Evolutionary conservation across 1,140 invertebrate genomes (phyloP), one percentile per base, ranked within the genome.

Genomic region (Camponotus floridanus): DNA sequence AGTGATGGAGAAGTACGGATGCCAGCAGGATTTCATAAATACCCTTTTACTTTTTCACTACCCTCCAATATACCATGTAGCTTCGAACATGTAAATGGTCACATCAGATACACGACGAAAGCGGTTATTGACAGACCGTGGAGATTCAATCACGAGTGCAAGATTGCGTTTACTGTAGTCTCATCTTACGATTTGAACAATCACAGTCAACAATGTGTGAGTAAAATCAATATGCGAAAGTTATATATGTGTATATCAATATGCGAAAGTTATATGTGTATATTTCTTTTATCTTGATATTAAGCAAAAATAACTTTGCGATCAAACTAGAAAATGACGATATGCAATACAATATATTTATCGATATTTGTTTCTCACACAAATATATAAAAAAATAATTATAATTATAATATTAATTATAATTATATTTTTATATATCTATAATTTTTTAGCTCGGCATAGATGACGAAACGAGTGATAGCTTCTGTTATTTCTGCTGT

Each of bases 401-500:
- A 5, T 51, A 51, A 48, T 48, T 48, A 48, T 15, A 26, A 26
- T 26, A 48, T 48, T 2, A 26, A 26, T 39, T 39, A 5, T 51
- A 51, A 48, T 48, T 48, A 48, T 15, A 48, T 48, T 2, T 48
- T 15, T 48, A 18, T 51, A 51, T 51, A 8, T 51, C 48, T 51
- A 51, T 51, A 15, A 9, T 36, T n/a, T 68, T 31, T 42, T 55
- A 93, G 92, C 0, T 76, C 0, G 86, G 81, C 9, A 59, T 92
- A 36, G 36, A 90, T 2, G 92, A 93, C 8, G 87, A 92, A 18
- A 91, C 96, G 62, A 95, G 95, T 21, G 96, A 97, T 89, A 95
- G 93, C 71, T 97, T 97, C 83, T 96, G 96, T 88, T 97, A 96
- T 1, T 55, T 67, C 80, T 97, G 96, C 71, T 97, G 96, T 87